A percentile compares a stretch with the other conserved stretches of the same genome.
Evolutionary conservation across 1,140 invertebrate genomes (phyloP).

Genomic region (Berghia stephanieae): DNA sequence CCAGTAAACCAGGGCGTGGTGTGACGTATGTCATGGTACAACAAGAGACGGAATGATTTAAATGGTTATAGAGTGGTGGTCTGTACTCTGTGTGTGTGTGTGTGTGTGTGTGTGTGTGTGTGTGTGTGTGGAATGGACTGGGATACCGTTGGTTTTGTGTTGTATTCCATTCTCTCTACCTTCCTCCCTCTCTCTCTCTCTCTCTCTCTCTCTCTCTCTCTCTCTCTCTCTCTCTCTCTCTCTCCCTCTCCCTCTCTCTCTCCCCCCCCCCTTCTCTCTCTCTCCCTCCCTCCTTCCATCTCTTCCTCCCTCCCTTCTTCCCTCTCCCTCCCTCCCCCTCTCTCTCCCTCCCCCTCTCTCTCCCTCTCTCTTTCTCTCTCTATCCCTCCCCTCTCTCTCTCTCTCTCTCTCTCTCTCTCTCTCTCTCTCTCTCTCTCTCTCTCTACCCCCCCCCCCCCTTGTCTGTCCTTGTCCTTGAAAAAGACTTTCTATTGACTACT

Average conservation of each 20-base stretch:
- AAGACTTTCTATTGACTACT: no score
- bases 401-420: background rate
- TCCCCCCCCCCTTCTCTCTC: background rate
- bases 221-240: slow-evolving; percentile 13
- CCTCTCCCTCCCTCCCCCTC: background rate
- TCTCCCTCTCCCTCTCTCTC: background rate
- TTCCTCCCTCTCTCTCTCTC: background rate
- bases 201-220: slow-evolving; percentile 1
- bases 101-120: no score
- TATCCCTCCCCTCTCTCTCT: background rate
- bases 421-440: slow-evolving; percentile 5
- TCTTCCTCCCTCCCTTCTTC: background rate
- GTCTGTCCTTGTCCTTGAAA: no score
- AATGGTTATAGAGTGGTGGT: no score
- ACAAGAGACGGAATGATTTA: no score
- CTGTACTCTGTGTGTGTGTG: no score
- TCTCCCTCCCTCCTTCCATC: background rate
- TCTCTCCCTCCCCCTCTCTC: no score
- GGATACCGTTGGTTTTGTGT: no score
- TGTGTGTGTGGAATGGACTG: no score
- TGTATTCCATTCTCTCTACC: background rate
- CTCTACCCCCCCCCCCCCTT: background rate
- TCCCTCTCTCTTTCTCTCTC: background rate
- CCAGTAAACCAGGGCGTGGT: no score
- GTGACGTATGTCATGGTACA: no score